Conservation (phyloP, 2,113 vertebrate genomes). For the Notechis scutatus region DNA sequence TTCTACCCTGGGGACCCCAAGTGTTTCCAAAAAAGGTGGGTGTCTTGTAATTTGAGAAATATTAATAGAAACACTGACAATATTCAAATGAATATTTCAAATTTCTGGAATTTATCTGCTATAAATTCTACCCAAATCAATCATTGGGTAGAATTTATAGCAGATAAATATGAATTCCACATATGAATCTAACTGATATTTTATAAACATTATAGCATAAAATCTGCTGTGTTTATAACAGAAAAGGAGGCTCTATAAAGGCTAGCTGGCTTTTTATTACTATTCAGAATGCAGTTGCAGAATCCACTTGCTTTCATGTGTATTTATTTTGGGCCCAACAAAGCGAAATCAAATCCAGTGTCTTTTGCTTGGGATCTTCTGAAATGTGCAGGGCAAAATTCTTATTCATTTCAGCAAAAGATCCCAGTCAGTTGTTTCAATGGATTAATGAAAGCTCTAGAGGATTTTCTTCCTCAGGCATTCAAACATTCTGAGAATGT, state of each 20-base stretch:
- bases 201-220: neutral
- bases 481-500: neutral
- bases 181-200: neutral
- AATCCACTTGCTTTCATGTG: neutral
- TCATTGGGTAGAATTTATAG: neutral
- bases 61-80: neutral
- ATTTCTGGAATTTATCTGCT: no score
- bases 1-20: neutral
- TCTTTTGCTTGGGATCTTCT: neutral
- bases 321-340: neutral
- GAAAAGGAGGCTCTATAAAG: neutral
- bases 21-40: neutral
- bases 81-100: neutral
- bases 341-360: neutral
- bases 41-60: neutral
- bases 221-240: neutral
- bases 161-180: neutral
- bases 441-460: neutral
- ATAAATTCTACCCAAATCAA: neutral
- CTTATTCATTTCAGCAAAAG: neutral
- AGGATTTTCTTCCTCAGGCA: neutral
- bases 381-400: neutral
- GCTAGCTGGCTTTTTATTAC: neutral
- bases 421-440: neutral
- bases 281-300: neutral